These are phyloP conservation scores for Euwallacea similis DNA, from an alignment of 1,140 invertebrate genomes.

Conservation along the genomic window DNA sequence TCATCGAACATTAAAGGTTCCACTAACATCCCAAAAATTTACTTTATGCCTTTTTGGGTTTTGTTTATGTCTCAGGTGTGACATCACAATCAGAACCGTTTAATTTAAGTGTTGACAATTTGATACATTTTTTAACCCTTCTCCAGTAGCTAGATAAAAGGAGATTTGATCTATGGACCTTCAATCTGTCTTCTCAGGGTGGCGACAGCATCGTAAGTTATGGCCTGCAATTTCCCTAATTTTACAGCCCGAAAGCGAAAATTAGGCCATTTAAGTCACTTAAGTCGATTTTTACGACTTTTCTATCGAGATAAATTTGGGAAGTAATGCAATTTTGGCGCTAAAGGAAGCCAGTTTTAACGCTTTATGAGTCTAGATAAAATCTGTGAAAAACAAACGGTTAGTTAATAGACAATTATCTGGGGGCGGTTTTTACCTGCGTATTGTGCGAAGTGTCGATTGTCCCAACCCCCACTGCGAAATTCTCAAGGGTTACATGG, in stretches of 20 bases:
- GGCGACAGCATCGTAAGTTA: constrained; percentile 1
- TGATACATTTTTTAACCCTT: constrained; percentile 26
- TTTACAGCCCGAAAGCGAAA: constrained; percentile 7
- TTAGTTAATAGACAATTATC: constrained; percentile 14
- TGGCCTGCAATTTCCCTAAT: constrained; percentile 6
- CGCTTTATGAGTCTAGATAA: constrained; percentile 13
- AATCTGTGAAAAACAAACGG: constrained; percentile 15
- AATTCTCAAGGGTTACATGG: not conserved
- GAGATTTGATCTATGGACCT: not conserved
- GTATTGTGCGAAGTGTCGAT: not conserved
- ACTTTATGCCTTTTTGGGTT: constrained; percentile 24
- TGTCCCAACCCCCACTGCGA: not conserved
- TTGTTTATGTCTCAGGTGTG: constrained; percentile 20
- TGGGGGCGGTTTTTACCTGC: constrained; percentile 6
- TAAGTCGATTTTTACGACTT: constrained; percentile 5
- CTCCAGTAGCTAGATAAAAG: constrained; percentile 17
- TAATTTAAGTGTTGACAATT: constrained; percentile 13
- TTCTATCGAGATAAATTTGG: not conserved
- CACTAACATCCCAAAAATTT: constrained; percentile 26
- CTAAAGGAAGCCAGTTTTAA: constrained; percentile 6
- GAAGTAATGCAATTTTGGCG: constrained; percentile 5
- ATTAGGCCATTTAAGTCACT: constrained; percentile 8
- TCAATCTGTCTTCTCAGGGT: no score
- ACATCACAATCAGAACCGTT: constrained; percentile 27
- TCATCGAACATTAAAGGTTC: constrained; percentile 29